These are phyloP conservation scores for Diaperis boleti DNA, from an alignment of 2,888 invertebrate genomes.

Conservation along the genomic window DNA sequence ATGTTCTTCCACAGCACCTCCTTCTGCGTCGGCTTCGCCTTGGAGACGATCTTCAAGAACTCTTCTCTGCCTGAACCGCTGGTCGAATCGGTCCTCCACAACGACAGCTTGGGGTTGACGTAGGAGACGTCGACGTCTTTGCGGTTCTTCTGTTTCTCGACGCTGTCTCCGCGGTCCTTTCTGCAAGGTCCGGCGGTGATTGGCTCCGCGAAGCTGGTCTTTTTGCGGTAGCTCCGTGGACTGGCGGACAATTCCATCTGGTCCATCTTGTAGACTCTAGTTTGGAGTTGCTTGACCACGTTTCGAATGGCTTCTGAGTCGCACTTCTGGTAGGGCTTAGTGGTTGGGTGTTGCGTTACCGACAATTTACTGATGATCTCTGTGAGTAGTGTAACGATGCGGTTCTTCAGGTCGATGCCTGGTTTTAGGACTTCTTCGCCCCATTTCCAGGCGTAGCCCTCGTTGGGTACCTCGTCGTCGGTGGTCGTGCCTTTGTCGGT, in stretches of 20 bases:
- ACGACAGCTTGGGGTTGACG: slow-evolving; percentile 55
- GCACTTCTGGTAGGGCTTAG: slow-evolving; percentile 9
- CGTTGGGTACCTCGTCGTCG: slow-evolving; percentile 29
- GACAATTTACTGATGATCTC: slow-evolving; percentile 50
- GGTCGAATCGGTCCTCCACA: slow-evolving; percentile 56
- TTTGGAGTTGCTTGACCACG: slow-evolving; percentile 46
- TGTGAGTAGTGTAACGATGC: slow-evolving; percentile 57
- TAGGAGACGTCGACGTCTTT: slow-evolving; percentile 52
- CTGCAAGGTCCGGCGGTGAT: too few species aligned
- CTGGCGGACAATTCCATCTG: slow-evolving; percentile 15
- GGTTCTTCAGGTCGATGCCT: slow-evolving; percentile 61
- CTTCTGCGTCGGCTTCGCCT: slow-evolving; percentile 59
- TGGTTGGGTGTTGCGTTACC: not conserved
- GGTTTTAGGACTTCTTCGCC: slow-evolving; percentile 61
- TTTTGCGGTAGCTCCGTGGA: not conserved
- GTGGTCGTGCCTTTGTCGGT: slow-evolving; percentile 37
- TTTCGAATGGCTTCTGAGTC: slow-evolving; percentile 41
- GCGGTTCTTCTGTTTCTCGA: slow-evolving; percentile 4
- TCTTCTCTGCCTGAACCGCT: slow-evolving; percentile 56
- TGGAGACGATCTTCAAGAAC: slow-evolving; percentile 58
- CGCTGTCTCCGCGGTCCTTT: not conserved
- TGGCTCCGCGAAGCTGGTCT: not conserved
- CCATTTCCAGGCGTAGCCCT: slow-evolving; percentile 58
- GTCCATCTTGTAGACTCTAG: slow-evolving; percentile 45
- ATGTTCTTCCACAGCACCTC: slow-evolving; percentile 60